These are phyloP conservation scores for Gonioctena quinquepunctata DNA, from an alignment of 1,140 invertebrate genomes.

Conservation along the genomic window DNA sequence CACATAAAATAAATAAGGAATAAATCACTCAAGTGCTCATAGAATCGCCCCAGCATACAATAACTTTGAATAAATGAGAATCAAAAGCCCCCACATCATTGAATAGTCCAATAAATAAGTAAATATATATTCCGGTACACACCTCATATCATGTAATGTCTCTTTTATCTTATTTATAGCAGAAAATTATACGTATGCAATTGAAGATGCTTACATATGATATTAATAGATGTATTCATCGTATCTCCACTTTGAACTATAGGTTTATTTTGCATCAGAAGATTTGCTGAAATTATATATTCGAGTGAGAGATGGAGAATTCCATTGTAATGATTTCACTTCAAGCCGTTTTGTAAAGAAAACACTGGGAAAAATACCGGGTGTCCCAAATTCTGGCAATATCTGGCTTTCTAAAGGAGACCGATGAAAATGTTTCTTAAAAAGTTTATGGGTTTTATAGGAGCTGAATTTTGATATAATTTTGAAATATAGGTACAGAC, in stretches of 20 bases:
- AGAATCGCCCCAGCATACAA: background rate
- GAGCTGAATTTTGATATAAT: too few relatives aligned
- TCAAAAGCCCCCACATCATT: background rate
- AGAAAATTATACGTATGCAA: background rate
- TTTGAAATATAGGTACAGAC: too few relatives aligned
- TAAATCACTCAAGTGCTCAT: background rate
- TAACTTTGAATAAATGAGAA: background rate
- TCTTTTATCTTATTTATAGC: background rate
- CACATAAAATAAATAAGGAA: background rate
- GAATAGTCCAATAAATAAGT: background rate
- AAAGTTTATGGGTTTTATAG: too few relatives aligned
- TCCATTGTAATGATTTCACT: too few relatives aligned
- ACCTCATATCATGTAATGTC: background rate
- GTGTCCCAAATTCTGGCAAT: too few relatives aligned
- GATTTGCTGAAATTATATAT: too few relatives aligned
- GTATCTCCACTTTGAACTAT: background rate
- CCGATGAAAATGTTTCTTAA: too few relatives aligned
- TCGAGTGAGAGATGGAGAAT: too few relatives aligned
- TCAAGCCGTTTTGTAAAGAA: too few relatives aligned
- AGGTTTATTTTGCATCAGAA: background rate
- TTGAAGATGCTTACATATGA: background rate
- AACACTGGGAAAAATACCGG: too few relatives aligned
- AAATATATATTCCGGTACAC: background rate
- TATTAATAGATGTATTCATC: background rate
- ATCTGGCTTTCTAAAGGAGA: too few relatives aligned